Percentiles rank a stretch among this genome's conserved stretches.
phyloP scores from a whole-genome alignment of 2,797 vertebrate genomes.

The Chromobotia macracanthus region DNA sequence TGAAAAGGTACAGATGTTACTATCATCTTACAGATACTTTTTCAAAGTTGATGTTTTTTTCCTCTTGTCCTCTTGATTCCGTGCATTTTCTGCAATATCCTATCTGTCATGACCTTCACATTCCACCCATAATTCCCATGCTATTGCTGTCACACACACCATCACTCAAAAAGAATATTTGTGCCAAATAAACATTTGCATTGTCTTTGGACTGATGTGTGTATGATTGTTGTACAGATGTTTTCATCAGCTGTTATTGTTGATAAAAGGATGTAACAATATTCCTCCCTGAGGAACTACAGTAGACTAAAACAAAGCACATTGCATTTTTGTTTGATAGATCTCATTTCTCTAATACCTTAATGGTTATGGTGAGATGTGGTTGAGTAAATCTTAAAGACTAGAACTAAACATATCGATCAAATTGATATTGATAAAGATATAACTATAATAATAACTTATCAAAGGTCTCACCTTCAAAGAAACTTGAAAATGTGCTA shows the following conservation, averaged over 20 bases:
- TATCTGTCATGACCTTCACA: slow-evolving; percentile 47
- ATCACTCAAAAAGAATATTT: slow-evolving; percentile 12
- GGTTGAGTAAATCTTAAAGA: too few relatives aligned
- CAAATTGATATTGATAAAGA: too few relatives aligned
- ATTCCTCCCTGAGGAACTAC: too few relatives aligned
- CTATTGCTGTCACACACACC: slow-evolving; percentile 2
- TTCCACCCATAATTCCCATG: slow-evolving; percentile 49
- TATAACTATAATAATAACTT: too few relatives aligned
- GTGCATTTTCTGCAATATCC: slow-evolving; percentile 40
- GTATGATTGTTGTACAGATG: neutral
- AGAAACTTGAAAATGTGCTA: too few relatives aligned
- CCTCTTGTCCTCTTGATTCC: slow-evolving; percentile 6
- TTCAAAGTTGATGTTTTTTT: slow-evolving; percentile 9
- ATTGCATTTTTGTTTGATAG: too few relatives aligned
- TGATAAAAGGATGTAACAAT: slow-evolving; percentile 23
- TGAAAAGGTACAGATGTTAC: slow-evolving; percentile 23
- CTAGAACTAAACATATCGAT: too few relatives aligned
- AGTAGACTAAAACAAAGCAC: too few relatives aligned
- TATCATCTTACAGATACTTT: neutral
- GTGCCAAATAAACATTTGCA: slow-evolving; percentile 23
- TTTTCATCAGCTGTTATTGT: slow-evolving; percentile 19
- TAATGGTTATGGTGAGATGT: too few relatives aligned
- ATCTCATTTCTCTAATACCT: too few relatives aligned
- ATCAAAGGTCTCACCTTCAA: too few relatives aligned
- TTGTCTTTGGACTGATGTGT: neutral